Conservation (phyloP, 2,888 invertebrate species). For the Ophion ellenae region DNA sequence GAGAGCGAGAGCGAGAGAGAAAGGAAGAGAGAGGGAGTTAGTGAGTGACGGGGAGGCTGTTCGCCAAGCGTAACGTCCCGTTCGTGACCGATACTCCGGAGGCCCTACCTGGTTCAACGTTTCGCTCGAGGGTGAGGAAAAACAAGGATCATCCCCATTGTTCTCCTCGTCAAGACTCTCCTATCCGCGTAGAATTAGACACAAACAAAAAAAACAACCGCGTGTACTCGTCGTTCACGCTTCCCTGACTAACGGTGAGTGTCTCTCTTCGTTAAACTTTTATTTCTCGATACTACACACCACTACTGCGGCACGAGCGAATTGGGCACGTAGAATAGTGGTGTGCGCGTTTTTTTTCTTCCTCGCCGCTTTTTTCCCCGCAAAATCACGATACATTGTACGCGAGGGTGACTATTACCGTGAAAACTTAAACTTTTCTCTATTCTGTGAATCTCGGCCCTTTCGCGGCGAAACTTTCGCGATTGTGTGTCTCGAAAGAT, state of each 20-base stretch:
- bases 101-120: conserved; percentile 70
- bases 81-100: conserved; percentile 71
- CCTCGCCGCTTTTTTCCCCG: neutral
- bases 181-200: conserved; percentile 2
- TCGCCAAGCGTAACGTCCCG: conserved; percentile 78
- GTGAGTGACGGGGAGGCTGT: conserved; percentile 76
- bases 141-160: conserved; percentile 45
- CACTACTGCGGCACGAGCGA: conserved; percentile 31
- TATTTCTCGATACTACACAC: conserved; percentile 22
- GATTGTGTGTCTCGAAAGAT: neutral
- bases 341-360: conserved; percentile 14
- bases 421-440: neutral
- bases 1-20: conserved; percentile 19
- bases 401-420: neutral
- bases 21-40: conserved; percentile 38
- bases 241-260: conserved; percentile 37
- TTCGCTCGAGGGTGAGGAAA: conserved; percentile 65
- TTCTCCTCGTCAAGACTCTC: conserved; percentile 24
- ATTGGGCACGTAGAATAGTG: conserved; percentile 46
- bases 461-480: neutral
- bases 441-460: neutral
- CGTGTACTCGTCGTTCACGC: neutral
- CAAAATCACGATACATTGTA: neutral
- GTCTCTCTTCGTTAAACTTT: neutral
- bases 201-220: neutral